These are phyloP conservation scores for Shargacucullia verbasci DNA, from an alignment of 2,888 invertebrate genomes.

Conservation along the genomic window DNA sequence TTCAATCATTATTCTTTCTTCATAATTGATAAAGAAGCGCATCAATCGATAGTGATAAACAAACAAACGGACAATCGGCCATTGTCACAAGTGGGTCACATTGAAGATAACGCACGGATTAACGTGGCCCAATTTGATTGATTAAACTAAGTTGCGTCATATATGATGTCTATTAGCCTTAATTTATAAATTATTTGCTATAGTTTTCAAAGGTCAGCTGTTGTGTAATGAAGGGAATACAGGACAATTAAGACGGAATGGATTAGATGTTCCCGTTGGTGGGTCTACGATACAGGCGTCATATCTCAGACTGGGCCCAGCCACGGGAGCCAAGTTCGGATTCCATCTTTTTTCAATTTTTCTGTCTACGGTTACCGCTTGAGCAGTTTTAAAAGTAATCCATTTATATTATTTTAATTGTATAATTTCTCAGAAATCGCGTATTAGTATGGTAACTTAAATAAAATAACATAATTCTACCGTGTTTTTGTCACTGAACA, in stretches of 20 bases:
- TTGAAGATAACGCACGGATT: constrained; percentile 67
- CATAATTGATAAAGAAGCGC: not conserved
- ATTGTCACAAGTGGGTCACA: constrained; percentile 70
- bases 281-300: no score
- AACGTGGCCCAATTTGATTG: constrained; percentile 65
- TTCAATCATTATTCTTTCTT: not conserved
- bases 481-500: not conserved
- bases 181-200: constrained; percentile 33
- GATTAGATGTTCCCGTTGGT: no score
- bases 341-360: no score
- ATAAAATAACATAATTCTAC: no score
- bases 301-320: no score
- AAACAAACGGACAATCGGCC: constrained; percentile 48
- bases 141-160: constrained; percentile 61
- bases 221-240: constrained; percentile 1
- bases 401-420: no score
- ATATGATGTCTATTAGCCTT: constrained; percentile 36
- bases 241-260: no score
- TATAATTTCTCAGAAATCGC: no score
- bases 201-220: constrained; percentile 21
- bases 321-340: no score
- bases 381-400: no score
- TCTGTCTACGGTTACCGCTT: no score
- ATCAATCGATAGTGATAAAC: constrained; percentile 25
- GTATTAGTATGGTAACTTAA: no score